Percentiles rank a stretch among this genome's conserved stretches.
phyloP scores from a whole-genome alignment of 2,113 vertebrate genomes.

The Dolichotis patagonum region DNA sequence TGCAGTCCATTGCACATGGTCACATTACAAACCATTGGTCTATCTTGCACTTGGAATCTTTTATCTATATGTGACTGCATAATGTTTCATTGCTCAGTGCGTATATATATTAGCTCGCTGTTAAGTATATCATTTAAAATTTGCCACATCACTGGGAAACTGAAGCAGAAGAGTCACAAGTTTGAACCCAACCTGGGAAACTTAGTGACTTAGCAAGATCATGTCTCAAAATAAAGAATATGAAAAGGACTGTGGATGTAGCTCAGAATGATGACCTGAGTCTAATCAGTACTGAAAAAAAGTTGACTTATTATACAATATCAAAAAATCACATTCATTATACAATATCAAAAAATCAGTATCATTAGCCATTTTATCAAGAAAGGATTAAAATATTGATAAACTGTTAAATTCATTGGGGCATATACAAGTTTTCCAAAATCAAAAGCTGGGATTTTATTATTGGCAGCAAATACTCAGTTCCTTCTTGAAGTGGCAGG shows the following conservation, averaged over 20 bases:
- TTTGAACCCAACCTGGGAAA: neutral
- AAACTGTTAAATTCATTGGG: neutral
- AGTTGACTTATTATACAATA: neutral
- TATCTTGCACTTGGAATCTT: neutral
- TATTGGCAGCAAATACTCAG: neutral
- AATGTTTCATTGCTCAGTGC: neutral
- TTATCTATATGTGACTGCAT: neutral
- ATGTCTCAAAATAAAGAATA: neutral
- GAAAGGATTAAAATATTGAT: neutral
- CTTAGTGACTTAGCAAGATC: neutral
- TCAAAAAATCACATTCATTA: neutral
- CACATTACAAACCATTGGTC: neutral
- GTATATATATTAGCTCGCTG: neutral
- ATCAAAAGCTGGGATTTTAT: neutral
- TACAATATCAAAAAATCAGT: neutral
- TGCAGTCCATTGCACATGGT: neutral
- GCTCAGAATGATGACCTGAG: neutral
- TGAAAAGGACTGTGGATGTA: neutral
- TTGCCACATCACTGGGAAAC: neutral
- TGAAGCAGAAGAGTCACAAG: neutral
- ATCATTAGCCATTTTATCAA: neutral
- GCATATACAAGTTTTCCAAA: constrained; percentile 1
- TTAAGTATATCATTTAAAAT: constrained; percentile 36
- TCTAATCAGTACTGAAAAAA: neutral
- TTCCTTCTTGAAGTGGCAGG: neutral